A percentile compares a stretch with the other conserved stretches of the same genome.
phyloP scores from a whole-genome alignment of 2,888 invertebrate genomes.

The Geotrupes spiniger region DNA sequence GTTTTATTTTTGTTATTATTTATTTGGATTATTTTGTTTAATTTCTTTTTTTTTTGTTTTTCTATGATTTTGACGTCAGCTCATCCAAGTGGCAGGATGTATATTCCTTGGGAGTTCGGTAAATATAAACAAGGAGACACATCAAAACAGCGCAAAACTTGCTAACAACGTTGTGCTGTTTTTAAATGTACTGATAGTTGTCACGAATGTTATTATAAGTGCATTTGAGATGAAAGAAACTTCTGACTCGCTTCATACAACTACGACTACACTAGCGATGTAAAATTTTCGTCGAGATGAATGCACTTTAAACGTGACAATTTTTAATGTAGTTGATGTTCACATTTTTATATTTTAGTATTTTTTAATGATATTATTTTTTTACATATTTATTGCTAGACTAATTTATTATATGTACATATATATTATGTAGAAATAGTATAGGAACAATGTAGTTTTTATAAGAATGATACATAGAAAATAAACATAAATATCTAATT shows the following conservation, averaged over 20 bases:
- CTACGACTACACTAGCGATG: too few species aligned
- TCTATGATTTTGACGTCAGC: constrained; percentile 46
- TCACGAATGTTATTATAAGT: constrained; percentile 60
- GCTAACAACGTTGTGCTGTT: constrained; percentile 60
- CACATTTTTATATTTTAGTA: too few species aligned
- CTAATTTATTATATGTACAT: too few species aligned
- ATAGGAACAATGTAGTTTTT: too few species aligned
- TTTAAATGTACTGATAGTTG: constrained; percentile 59
- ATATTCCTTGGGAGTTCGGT: constrained; percentile 58
- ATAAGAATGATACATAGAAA: too few species aligned
- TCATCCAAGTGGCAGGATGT: constrained; percentile 59
- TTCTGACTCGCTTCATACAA: background rate
- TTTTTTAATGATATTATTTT: too few species aligned
- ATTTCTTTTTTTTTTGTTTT: constrained; percentile 38
- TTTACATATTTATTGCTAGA: too few species aligned
- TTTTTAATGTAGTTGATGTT: too few species aligned
- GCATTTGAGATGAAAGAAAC: constrained; percentile 56
- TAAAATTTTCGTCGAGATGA: too few species aligned
- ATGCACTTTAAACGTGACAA: too few species aligned
- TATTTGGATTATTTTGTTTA: constrained; percentile 33
- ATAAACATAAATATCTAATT: too few species aligned
- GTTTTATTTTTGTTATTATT: constrained; percentile 26
- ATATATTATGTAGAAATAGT: too few species aligned
- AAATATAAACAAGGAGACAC: constrained; percentile 61
- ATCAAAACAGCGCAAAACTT: constrained; percentile 58